Conservation (phyloP, 2,888 invertebrate genomes). For the Eupithecia pulchellata region DNA sequence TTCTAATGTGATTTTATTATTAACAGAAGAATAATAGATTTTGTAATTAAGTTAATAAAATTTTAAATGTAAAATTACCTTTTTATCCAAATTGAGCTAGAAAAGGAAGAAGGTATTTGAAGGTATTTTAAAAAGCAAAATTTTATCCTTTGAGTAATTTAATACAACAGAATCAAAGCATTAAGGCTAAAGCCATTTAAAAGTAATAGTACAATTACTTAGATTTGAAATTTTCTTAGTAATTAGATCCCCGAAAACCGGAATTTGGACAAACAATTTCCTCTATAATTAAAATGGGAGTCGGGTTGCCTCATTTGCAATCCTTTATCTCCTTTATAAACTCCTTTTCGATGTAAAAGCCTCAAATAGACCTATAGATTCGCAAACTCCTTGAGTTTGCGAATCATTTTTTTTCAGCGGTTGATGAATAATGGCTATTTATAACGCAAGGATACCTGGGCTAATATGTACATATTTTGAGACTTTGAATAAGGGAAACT, state of each 20-base stretch:
- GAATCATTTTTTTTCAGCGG: no score
- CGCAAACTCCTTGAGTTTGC: constrained; percentile 21
- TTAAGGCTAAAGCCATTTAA: constrained; percentile 44
- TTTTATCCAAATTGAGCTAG: not conserved
- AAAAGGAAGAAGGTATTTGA: not conserved
- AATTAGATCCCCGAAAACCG: constrained; percentile 66
- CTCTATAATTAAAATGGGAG: constrained; percentile 77
- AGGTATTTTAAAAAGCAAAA: not conserved
- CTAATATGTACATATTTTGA: not conserved
- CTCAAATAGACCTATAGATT: constrained; percentile 40
- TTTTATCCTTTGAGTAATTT: constrained; percentile 15
- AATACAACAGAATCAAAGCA: constrained; percentile 33
- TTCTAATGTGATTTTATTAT: not conserved
- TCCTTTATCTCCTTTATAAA: constrained; percentile 67
- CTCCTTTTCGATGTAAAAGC: constrained; percentile 69
- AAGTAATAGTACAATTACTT: constrained; percentile 60
- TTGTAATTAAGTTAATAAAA: not conserved
- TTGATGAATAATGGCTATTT: not conserved
- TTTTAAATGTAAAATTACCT: not conserved
- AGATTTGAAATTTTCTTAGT: constrained; percentile 63
- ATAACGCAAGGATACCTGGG: not conserved
- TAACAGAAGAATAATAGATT: not conserved
- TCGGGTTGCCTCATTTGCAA: constrained; percentile 73
- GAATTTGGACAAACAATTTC: constrained; percentile 75
- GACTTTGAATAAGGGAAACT: not conserved